Conservation (phyloP, 2,888 invertebrate species). For the Ariolimax columbianus region DNA sequence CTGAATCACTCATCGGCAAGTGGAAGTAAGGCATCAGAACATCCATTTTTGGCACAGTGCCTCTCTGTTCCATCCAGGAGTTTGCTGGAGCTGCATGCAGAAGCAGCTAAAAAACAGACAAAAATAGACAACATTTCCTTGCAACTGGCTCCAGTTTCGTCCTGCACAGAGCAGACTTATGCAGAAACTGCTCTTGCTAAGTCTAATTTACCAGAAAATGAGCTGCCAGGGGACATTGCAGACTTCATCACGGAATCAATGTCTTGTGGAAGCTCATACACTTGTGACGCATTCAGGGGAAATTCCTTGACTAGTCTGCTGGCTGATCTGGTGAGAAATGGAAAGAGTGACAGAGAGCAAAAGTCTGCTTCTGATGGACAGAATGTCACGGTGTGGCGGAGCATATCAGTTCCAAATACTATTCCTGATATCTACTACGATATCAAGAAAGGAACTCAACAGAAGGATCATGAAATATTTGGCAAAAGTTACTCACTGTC, state of each 20-base stretch:
- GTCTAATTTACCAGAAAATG: conserved; percentile 54
- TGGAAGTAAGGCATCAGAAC: conserved; percentile 23
- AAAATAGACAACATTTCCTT: too few species aligned
- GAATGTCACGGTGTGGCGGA: conserved; percentile 22
- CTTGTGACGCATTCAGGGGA: not conserved
- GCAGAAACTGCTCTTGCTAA: not conserved
- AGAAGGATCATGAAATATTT: not conserved
- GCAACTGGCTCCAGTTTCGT: too few species aligned
- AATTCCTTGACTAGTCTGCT: conserved; percentile 16
- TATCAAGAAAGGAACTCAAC: not conserved
- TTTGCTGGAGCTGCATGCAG: not conserved
- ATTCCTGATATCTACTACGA: not conserved
- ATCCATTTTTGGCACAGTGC: conserved; percentile 11
- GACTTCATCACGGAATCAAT: conserved; percentile 65
- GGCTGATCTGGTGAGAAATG: conserved; percentile 35
- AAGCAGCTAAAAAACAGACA: not conserved
- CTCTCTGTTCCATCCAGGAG: not conserved
- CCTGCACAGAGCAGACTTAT: not conserved
- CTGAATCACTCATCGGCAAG: not conserved
- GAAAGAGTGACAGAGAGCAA: not conserved
- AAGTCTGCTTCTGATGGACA: not conserved
- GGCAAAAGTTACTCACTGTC: not conserved
- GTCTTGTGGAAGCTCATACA: conserved; percentile 23
- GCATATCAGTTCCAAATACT: conserved; percentile 46
- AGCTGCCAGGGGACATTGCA: conserved; percentile 69